Base-by-base conservation (phyloP, 1,140 invertebrate species). In the Polypedilum vanderplanki region DNA sequence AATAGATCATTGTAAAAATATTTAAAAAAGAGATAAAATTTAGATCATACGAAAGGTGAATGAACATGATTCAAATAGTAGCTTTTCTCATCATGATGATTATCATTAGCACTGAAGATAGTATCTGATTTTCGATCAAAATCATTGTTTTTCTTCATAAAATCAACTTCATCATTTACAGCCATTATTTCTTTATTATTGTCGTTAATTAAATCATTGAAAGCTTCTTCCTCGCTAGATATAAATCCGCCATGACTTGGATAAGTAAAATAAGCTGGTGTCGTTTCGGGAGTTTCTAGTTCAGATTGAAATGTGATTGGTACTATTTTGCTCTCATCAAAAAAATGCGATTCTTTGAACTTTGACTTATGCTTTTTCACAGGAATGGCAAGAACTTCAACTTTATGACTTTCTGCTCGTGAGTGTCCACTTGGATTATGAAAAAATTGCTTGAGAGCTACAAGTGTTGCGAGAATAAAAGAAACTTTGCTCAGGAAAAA, bases 401-500 rank as follows among this genome's bases (percentile, higher is more conserved):
- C 20, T 70, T 70, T 70, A 7, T 70, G 17, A 18, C 20, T 20
- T 22, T 70, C 65, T 8, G 65, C 20, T 10, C 65, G 65, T 70
- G n/a, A 9, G 9, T 70, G 65, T 20, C 4, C 3, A 20, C 2
- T 9, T 8, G 65, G 65, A 1, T n/a, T 20, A 1, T 70, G 65
- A 17, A 70, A 70, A 12, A 70, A 70, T 8, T 70, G 65, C 18
- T 70, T 70, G 0, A 70, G 65, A 18, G 65, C 65, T 9, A 70
- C 65, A 18, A 70, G 65, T 70, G 65, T 70, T 1, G 65, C 65
- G 7, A 70, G 65, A 1, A 70, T 22, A 10, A 70, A 70, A 0
- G 65, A 70, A 70, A 70, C 18, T 70, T 70, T 70, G 65, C 65
- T 70, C 7, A 70, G 65, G 7, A 70, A 18, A 18, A 70, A 70